Base-by-base conservation (phyloP, 2,797 vertebrate species). In the Micromesistius poutassou region DNA sequence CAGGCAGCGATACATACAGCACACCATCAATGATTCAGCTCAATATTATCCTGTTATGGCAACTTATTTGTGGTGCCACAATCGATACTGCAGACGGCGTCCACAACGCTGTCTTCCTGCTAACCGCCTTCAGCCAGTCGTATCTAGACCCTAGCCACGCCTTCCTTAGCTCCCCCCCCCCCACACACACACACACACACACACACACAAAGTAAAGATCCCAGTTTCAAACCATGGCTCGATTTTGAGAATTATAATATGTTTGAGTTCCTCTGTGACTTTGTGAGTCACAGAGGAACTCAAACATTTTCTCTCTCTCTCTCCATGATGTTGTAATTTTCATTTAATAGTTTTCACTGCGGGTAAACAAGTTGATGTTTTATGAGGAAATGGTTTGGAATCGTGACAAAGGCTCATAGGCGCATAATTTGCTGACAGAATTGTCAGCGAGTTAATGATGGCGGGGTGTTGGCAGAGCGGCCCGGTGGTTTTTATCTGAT, bases 371-470 rank as follows among this genome's bases (percentile, higher is more conserved):
- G 50, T 81, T 88, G 84, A 89, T 83, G 77, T 79, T 79, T 84
- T 78, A 77, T 28, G 74, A 82, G 78, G 84, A 91, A 91, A 89
- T 87, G 87, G 88, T 80, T 71, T 82, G 86, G 86, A 88, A 88
- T 85, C 76, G 74, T 31, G 78, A 87, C 55, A 70, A 78, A 81
- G 79, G 22, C 40, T 83, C 79, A n/a, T n/a, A n/a, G n/a, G n/a
- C 79, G 81, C 80, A 86, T 88, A 89, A 90, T 89, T 89, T 88
- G 80, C 88, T 84, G 87, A 89, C 85, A 88, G 91, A 90, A 89
- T 85, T 87, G 83, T 91, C 89, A 87, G 85, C 88, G 87, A 88
- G 86, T 88, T 86, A 88, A 90, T 88, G 85, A 90, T 92, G 81
- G 81, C 76, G 79, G 79, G 82, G 81, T 89, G 83, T 83, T 89